Conservation (phyloP, 2,888 invertebrate genomes). For the Apamea epomidion region DNA sequence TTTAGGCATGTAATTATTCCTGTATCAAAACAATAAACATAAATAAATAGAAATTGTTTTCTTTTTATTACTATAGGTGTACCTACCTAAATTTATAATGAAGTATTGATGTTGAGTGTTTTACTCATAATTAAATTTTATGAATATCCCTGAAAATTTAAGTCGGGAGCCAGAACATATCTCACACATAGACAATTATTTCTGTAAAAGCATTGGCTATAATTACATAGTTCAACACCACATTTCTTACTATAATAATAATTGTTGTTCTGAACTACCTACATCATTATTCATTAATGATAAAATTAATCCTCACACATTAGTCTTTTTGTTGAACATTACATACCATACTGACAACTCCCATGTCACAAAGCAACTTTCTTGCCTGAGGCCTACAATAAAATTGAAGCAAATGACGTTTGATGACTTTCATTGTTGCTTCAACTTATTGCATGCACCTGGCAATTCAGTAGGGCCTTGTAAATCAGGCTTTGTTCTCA, state of each 20-base stretch:
- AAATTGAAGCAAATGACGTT: neutral
- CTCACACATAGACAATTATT: neutral
- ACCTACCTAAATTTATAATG: neutral
- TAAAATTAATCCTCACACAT: neutral
- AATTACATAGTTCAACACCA: neutral
- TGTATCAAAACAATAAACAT: slow-evolving; percentile 81
- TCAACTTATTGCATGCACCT: neutral
- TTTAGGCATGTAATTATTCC: slow-evolving; percentile 84
- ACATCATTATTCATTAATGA: neutral
- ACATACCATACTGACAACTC: neutral
- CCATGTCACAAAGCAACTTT: neutral
- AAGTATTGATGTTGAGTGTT: neutral
- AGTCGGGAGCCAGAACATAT: neutral
- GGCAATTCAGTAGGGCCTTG: neutral
- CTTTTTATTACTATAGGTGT: slow-evolving; percentile 8
- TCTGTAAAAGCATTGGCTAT: neutral
- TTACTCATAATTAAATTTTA: neutral
- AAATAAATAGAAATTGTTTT: slow-evolving; percentile 67
- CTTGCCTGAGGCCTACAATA: neutral
- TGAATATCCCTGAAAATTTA: slow-evolving; percentile 3
- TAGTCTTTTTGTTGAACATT: neutral
- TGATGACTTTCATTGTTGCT: neutral
- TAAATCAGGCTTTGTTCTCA: neutral
- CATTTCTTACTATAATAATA: neutral
- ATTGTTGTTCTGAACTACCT: neutral